Percentiles rank a stretch among this genome's conserved stretches.
Conservation (phyloP, 2,113 vertebrate species). For the Gulo gulo region DNA sequence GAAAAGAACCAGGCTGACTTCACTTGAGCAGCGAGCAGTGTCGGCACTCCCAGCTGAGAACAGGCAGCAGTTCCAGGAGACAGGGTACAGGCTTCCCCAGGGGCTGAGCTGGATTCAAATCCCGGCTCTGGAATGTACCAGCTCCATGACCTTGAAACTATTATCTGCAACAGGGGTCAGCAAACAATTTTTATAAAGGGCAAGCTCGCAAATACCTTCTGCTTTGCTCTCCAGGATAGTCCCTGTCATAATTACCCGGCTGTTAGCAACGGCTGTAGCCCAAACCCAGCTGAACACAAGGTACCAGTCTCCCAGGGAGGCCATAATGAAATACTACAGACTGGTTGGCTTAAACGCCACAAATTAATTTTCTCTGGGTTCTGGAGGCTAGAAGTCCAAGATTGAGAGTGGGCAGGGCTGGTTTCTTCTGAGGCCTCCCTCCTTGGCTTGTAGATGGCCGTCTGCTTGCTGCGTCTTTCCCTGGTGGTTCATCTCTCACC, state of each 20-base stretch:
- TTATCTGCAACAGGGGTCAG: not conserved
- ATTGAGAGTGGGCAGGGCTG: too few species aligned
- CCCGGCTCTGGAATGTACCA: not conserved
- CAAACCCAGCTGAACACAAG: not conserved
- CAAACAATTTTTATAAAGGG: not conserved
- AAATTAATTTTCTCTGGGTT: not conserved
- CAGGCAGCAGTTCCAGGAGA: fast-evolving
- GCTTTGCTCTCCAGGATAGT: not conserved
- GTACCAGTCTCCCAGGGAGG: fast-evolving
- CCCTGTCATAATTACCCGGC: not conserved
- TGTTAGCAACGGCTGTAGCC: not conserved
- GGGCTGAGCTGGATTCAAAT: not conserved
- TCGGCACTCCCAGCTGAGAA: not conserved
- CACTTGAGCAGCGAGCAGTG: too few species aligned
- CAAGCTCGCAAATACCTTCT: not conserved
- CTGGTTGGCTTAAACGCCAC: not conserved
- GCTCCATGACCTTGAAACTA: not conserved
- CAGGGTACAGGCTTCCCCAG: fast-evolving
- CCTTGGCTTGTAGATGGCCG: fast-evolving
- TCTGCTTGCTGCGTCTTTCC: not conserved
- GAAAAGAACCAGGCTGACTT: not conserved
- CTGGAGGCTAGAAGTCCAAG: not conserved
- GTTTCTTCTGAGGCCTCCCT: not conserved
- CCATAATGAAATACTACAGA: too few species aligned
- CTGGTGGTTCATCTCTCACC: not conserved